phyloP scores from a whole-genome alignment of 2,888 invertebrate genomes.

The Apodemia mormo region DNA sequence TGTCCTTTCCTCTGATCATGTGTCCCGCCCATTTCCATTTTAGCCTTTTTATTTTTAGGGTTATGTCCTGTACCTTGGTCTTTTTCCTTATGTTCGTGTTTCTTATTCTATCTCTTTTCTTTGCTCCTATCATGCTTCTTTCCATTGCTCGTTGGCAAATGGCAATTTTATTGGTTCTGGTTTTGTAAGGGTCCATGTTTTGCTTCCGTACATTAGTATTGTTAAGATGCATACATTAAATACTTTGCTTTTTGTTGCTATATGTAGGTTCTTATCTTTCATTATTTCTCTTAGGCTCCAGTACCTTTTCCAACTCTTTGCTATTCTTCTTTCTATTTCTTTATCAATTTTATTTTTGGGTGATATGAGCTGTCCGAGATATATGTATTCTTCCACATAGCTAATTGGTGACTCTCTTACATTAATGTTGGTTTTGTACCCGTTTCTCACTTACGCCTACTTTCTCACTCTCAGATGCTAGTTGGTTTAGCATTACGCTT shows the following conservation, averaged over 20 bases:
- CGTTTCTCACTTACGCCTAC: not conserved
- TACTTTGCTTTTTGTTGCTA: slow-evolving; percentile 3
- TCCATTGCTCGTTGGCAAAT: slow-evolving; percentile 11
- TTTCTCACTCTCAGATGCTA: not conserved
- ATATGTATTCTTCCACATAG: not conserved
- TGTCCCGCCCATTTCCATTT: too few relatives aligned
- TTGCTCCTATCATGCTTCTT: slow-evolving; percentile 8
- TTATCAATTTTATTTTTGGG: not conserved
- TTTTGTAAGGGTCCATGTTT: slow-evolving; percentile 10
- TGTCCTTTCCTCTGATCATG: too few relatives aligned
- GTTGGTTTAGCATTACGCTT: not conserved
- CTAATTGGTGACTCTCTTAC: not conserved
- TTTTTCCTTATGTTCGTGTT: slow-evolving; percentile 26
- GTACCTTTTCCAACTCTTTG: slow-evolving; percentile 10
- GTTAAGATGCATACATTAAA: slow-evolving; percentile 3
- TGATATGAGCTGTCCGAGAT: not conserved
- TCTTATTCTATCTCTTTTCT: too few relatives aligned
- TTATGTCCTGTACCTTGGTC: slow-evolving; percentile 27
- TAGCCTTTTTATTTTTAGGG: too few relatives aligned
- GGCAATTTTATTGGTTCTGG: not conserved
- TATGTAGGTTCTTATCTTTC: slow-evolving; percentile 7
- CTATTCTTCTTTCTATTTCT: not conserved
- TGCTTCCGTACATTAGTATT: not conserved
- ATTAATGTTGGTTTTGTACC: not conserved
- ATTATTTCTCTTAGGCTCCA: too few relatives aligned